These are phyloP conservation scores for Sinhomidia bicolor DNA, from an alignment of 2,888 invertebrate genomes.

Conservation along the genomic window DNA sequence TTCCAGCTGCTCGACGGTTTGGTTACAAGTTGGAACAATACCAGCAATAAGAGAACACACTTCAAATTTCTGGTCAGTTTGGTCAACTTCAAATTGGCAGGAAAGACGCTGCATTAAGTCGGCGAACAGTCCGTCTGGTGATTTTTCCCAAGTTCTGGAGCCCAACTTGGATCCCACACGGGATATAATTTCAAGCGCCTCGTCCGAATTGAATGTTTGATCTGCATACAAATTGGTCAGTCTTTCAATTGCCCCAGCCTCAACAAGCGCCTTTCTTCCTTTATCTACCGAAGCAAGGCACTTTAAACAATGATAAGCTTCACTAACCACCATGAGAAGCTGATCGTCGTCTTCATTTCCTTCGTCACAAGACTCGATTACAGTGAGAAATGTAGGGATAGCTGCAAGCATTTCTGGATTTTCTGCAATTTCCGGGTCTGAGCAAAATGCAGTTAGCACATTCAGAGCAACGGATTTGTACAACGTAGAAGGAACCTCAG, in stretches of 20 bases:
- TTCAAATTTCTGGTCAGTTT: constrained; percentile 94
- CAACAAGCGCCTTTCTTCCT: constrained; percentile 90
- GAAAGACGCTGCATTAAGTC: constrained; percentile 91
- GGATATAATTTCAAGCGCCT: constrained; percentile 91
- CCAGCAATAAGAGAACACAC: constrained; percentile 88
- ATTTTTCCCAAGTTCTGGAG: constrained; percentile 88
- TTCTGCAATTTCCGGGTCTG: constrained; percentile 89
- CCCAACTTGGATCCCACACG: constrained; percentile 89
- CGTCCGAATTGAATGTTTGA: constrained; percentile 94
- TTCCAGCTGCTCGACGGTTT: constrained; percentile 83
- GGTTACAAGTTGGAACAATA: constrained; percentile 84
- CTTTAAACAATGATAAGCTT: constrained; percentile 81
- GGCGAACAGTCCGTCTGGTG: constrained; percentile 91
- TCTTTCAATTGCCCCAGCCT: constrained; percentile 89
- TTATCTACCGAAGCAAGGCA: constrained; percentile 83
- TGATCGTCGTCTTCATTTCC: constrained; percentile 91
- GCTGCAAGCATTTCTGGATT: constrained; percentile 92
- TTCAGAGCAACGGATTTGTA: constrained; percentile 96
- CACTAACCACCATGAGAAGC: constrained; percentile 84
- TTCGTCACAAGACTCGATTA: constrained; percentile 90
- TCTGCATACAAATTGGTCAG: constrained; percentile 87
- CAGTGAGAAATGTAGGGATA: constrained; percentile 91
- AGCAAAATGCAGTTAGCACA: constrained; percentile 92
- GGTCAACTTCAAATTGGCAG: constrained; percentile 93
- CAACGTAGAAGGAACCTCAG: constrained; percentile 93